Percentiles rank a stretch among this genome's conserved stretches.
These are phyloP conservation scores for Epizoanthus illoricatus DNA, from an alignment of 92 coral and sea anemone species.

Conservation along the genomic window DNA sequence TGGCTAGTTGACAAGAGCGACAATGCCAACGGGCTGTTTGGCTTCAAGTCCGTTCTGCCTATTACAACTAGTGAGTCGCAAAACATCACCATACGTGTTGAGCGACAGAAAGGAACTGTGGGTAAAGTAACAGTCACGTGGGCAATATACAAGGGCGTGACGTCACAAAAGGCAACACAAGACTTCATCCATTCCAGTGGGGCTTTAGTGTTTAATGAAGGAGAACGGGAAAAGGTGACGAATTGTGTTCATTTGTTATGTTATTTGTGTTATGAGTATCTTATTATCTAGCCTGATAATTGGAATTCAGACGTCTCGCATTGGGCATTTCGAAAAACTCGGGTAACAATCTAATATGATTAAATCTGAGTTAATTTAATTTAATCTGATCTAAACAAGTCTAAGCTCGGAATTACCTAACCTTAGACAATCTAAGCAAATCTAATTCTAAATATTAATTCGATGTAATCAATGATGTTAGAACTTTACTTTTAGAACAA, in stretches of 20 bases:
- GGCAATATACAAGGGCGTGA: slow-evolving; percentile 63
- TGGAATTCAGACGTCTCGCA: too few species aligned
- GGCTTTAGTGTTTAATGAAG: slow-evolving; percentile 57
- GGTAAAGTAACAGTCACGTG: slow-evolving; percentile 73
- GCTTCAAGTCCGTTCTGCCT: slow-evolving; percentile 61
- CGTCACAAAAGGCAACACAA: slow-evolving; percentile 58
- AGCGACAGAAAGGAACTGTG: slow-evolving; percentile 57
- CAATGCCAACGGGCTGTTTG: slow-evolving; percentile 96
- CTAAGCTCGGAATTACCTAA: too few species aligned
- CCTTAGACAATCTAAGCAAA: too few species aligned
- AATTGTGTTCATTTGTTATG: neutral
- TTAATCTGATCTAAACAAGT: too few species aligned
- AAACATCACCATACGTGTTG: slow-evolving; percentile 62
- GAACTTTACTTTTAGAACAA: too few species aligned
- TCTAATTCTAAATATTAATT: too few species aligned
- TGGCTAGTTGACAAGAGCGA: slow-evolving; percentile 87
- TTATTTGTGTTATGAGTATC: neutral
- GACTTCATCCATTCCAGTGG: slow-evolving; percentile 79
- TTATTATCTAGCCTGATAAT: too few species aligned
- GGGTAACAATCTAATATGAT: too few species aligned
- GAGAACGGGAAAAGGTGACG: slow-evolving; percentile 62
- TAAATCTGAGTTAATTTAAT: too few species aligned
- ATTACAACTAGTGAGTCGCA: slow-evolving; percentile 53
- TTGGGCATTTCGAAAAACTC: too few species aligned
- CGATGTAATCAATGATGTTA: too few species aligned